These are phyloP conservation scores for Agelas oroides DNA, from an alignment of 37 sponge, comb jelly and placozoan species.

Conservation along the genomic window DNA sequence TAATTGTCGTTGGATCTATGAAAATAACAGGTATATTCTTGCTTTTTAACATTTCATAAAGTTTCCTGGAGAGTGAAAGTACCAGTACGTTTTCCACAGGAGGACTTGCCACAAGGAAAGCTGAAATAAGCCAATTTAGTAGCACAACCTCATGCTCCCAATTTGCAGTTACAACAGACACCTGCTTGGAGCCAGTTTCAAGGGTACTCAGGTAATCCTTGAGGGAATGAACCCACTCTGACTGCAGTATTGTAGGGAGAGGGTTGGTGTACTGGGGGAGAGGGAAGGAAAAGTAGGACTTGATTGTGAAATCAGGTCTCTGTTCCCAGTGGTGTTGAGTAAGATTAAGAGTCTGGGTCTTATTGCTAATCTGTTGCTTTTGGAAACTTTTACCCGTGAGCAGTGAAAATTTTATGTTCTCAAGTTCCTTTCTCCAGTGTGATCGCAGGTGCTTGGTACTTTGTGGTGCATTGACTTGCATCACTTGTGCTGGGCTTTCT, in stretches of 20 bases:
- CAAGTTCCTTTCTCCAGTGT: too few species aligned
- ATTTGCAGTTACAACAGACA: constrained; percentile 15
- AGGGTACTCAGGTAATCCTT: constrained; percentile 3
- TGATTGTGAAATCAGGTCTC: neutral
- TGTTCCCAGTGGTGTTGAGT: too few species aligned
- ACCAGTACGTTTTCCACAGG: constrained; percentile 8
- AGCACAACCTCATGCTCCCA: constrained; percentile 13
- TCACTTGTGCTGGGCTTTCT: too few species aligned
- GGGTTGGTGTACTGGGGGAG: constrained; percentile 6
- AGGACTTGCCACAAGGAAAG: neutral
- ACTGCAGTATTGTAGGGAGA: neutral
- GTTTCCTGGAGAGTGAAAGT: constrained; percentile 1
- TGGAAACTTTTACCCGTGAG: too few species aligned
- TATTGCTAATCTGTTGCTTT: too few species aligned
- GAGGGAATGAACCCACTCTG: constrained; percentile 6
- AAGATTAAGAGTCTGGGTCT: too few species aligned
- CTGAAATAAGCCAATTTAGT: constrained; percentile 28
- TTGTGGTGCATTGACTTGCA: too few species aligned
- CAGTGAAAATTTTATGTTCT: too few species aligned
- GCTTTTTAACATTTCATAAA: neutral
- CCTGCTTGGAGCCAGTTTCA: neutral
- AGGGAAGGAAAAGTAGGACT: constrained; percentile 7
- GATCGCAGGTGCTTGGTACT: too few species aligned
- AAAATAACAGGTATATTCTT: neutral
- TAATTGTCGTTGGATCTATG: constrained; percentile 5